Evolutionary conservation across 2,113 vertebrate species (phyloP).

Genomic region (Laterallus jamaicensis): DNA sequence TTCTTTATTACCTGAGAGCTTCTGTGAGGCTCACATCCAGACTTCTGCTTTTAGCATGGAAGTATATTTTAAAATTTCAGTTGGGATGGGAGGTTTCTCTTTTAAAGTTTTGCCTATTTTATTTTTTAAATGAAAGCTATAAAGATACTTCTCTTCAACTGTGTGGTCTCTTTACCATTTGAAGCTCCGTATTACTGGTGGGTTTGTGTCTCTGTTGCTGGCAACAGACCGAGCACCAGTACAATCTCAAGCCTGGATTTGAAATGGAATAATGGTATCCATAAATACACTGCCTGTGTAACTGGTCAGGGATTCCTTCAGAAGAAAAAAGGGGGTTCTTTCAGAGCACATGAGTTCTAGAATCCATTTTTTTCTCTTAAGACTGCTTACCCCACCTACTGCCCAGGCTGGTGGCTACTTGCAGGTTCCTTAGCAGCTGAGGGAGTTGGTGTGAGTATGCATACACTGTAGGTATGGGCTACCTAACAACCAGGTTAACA

Average conservation of each 20-base stretch:
- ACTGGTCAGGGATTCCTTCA: not conserved
- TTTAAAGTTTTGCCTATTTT: not conserved
- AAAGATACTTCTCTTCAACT: not conserved
- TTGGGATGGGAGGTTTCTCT: not conserved
- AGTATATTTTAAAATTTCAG: not conserved
- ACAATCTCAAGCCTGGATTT: not conserved
- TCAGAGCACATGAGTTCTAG: not conserved
- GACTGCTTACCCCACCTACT: not conserved
- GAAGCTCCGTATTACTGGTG: not conserved
- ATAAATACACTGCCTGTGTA: not conserved
- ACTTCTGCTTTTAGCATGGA: not conserved
- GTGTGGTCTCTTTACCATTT: not conserved
- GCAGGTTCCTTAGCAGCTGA: not conserved
- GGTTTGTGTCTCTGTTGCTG: not conserved
- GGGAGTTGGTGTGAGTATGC: not conserved
- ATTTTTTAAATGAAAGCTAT: not conserved
- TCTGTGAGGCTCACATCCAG: not conserved
- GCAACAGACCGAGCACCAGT: not conserved
- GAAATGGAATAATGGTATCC: not conserved
- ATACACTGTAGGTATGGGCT: not conserved
- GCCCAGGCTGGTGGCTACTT: not conserved
- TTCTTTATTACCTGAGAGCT: constrained; percentile 13
- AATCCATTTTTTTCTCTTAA: not conserved
- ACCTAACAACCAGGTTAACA: not conserved
- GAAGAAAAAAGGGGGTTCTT: not conserved